A percentile compares a stretch with the other conserved stretches of the same genome.
phyloP scores from a whole-genome alignment of 2,113 vertebrate species.

The Petaurus breviceps region DNA sequence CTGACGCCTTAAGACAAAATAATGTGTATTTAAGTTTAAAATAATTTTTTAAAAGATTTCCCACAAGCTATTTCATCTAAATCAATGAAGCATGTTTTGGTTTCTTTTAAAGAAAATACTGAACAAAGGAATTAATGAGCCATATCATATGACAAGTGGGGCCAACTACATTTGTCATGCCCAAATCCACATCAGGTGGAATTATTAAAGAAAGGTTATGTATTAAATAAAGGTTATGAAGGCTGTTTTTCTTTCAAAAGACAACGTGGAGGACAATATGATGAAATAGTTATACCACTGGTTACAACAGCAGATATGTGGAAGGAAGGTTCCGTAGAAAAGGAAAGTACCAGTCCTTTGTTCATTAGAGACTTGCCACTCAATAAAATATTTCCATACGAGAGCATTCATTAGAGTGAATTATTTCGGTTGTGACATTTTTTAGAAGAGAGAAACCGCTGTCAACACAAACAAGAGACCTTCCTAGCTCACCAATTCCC shows the following conservation, averaged over 20 bases:
- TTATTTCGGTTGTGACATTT: not conserved
- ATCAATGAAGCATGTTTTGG: not conserved
- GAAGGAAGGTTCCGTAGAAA: not conserved
- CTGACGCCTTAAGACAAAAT: no score
- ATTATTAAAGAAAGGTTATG: not conserved
- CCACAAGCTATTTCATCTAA: not conserved
- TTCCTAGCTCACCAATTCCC: not conserved
- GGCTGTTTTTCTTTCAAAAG: not conserved
- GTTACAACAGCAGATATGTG: not conserved
- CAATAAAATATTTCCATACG: not conserved
- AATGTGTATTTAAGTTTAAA: no score
- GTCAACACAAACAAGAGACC: not conserved
- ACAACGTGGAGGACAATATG: not conserved
- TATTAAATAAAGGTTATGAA: not conserved
- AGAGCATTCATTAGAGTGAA: not conserved
- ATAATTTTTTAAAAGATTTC: not conserved
- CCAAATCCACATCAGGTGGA: not conserved
- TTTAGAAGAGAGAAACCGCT: not conserved
- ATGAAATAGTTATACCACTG: not conserved
- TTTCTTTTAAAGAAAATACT: not conserved
- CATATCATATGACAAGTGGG: not conserved
- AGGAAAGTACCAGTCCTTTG: not conserved
- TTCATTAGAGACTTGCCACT: not conserved
- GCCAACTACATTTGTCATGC: not conserved
- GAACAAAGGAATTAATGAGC: not conserved